Base-by-base conservation (phyloP, 2,797 vertebrate species). In the Iguana delicatissima region DNA sequence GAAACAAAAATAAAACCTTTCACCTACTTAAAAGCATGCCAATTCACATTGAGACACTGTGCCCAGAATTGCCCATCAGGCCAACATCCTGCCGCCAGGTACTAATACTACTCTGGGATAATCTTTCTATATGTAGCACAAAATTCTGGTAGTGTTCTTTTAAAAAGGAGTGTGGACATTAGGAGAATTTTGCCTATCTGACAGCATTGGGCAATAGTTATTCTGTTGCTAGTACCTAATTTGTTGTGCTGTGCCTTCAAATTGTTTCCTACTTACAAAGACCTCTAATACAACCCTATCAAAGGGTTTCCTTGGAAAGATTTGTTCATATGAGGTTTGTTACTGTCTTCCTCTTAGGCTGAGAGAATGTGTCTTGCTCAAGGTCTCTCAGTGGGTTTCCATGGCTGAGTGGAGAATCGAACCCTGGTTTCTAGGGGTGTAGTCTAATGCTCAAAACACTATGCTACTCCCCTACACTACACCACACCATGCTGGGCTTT, bases 1-100 rank as follows among this genome's bases (percentile, higher is more conserved):
- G 74, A 88, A 87, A 32, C 62, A 32, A 85, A 85, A 69, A 42
- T 9, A 92, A 93, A 92, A 80, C 84, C 92, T 95, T 96, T 87
- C 86, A 90, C 89, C 82, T 88, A 89, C 84, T 93, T 95, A 85
- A 91, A 80, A 91, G 38, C 32, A 50, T 62, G 74, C 62, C 73
- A 24, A 1, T 88, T 91, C 38, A 86, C 82, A 89, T 77, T 18
- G 42, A 84, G 77, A 0, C 0, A 77, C 80, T 13, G 12, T 64
- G 50, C 14, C 69, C 55, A 59, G 32, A 86, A 72, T 52, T 20
- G 52, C 9, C 46, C 38, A 8, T 76, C 42, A 38, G 55, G n/a
- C 24, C n/a, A 59, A 59, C 4, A 16, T n/a, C 74, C 24, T 35
- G 26, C 67, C 1, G 9, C 26, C 50, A 52, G 38, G 24, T 59